These are phyloP conservation scores for Zonitis immaculata DNA, from an alignment of 2,888 invertebrate species.

Conservation along the genomic window DNA sequence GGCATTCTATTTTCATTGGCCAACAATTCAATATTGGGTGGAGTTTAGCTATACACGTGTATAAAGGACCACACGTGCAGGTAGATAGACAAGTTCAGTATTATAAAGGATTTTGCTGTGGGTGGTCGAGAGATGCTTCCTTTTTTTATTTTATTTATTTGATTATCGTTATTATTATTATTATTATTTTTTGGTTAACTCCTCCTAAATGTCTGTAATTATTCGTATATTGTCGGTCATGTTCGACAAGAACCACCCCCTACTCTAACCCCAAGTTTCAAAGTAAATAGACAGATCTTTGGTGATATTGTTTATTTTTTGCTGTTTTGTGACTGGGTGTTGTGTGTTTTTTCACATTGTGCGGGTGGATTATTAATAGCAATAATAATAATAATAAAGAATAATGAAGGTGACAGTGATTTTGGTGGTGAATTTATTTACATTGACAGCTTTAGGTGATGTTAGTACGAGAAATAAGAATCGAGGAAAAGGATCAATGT, in stretches of 20 bases:
- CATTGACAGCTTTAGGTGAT: constrained; percentile 35
- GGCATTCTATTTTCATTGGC: constrained; percentile 33
- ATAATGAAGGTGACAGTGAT: constrained; percentile 37
- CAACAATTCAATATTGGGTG: constrained; percentile 26
- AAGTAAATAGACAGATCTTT: constrained; percentile 43
- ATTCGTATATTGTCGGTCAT: constrained; percentile 37
- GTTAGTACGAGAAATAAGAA: constrained; percentile 52
- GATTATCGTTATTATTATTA: too few species aligned
- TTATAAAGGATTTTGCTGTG: constrained; percentile 43
- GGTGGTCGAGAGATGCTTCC: constrained; percentile 42
- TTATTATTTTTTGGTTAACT: too few species aligned
- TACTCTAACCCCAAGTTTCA: constrained; percentile 41
- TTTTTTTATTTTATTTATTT: background rate
- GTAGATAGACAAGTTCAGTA: constrained; percentile 37
- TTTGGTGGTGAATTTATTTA: constrained; percentile 31
- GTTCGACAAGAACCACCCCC: constrained; percentile 40
- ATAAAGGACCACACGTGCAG: constrained; percentile 45
- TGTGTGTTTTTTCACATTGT: constrained; percentile 27
- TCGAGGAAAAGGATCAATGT: constrained; percentile 83
- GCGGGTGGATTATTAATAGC: constrained; percentile 34
- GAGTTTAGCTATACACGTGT: constrained; percentile 40
- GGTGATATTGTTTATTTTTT: constrained; percentile 50
- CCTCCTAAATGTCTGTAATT: constrained; percentile 36
- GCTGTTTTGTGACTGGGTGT: constrained; percentile 38
- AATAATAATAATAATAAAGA: background rate